Evolutionary conservation across 2,113 vertebrate genomes (phyloP), one percentile per base, ranked within the genome.

Genomic region (Channa argus): DNA sequence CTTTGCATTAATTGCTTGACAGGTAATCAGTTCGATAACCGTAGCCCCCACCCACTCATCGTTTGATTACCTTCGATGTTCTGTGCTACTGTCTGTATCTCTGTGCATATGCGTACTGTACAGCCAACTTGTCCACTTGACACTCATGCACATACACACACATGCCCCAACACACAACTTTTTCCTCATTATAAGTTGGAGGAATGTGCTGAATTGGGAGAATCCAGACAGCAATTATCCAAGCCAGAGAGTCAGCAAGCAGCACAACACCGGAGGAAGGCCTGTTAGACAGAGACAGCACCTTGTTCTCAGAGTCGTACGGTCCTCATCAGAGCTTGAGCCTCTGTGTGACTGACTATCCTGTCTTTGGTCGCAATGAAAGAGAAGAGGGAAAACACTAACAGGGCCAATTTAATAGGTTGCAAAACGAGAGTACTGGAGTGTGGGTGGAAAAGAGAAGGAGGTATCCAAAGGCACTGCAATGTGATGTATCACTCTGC

Each of bases 191-290:
- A 88, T 63, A 62, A 84, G 74, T 75, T 2, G 38, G 62, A 72
- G 62, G 44, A 86, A 79, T 87, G 60, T 80, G 84, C 88, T 87
- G 88, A 84, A 74, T 64, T 69, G 63, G 71, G 64, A 12, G 62
- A 79, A 81, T 72, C 43, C 63, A 63, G 83, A 88, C 82, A 65
- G 81, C 90, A 93, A 88, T 92, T 92, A 92, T 63, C 83, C 71
- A 41, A 78, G 82, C 62, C 50, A 24, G 72, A 79, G 77, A 77
- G 79, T 82, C 79, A 73, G 86, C 86, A 59, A 71, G 76, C 76
- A 49, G 63, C 67, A 38, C 10, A 63, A 36, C 59, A 59, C 13
- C 10, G 1, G 71, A 79, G 71, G 76, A 76, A 43, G 56, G 75
- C 36, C 58, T 71, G 77, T 87, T 77, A 79, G 63, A 72, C 81